Base-by-base conservation (phyloP, 2,797 vertebrate species). In the Phoxinus dragarum region DNA sequence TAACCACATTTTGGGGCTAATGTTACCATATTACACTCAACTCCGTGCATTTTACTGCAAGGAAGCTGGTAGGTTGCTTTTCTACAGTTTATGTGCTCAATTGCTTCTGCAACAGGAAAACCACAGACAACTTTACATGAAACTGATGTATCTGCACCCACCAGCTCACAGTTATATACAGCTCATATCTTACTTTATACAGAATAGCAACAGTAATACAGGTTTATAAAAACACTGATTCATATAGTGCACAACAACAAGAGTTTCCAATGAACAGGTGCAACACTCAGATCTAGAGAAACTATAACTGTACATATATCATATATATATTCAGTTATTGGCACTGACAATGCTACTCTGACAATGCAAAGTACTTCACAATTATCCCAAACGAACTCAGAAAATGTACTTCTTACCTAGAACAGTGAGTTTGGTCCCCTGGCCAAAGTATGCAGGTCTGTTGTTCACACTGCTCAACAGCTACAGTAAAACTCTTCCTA, bases 351-450 rank as follows among this genome's bases (percentile, higher is more conserved):
- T 27, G 6, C 64, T 66, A 16, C 31, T 66, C 61, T 66, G 6
- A 66, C 14, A 34, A 66, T 34, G 14, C 64, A 66, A 66, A 66
- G 31, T 6, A 66, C 6, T 17, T 66, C 64, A 66, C 64, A 17
- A 17, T 66, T 34, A 34, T 17, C 6, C 14, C 27, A 66, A 66
- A 66, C 14, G 0, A 34, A 34, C 6, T 69, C 0, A 11, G 6
- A n/a, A 36, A 54, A 12, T 3, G 0, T 80, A n/a, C 27, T 86
- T 85, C 94, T 95, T 92, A 96, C 95, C 95, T 88, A 93, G 34
- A 91, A 96, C 95, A 0, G 94, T 94, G 88, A 96, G 93, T 90
- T 91, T 94, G 54, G 94, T 96, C 86, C 95, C 96, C 2, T 87
- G 38, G 87, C 95, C 95, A 89, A 96, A 90, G 80, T 31, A 87